phyloP scores from a whole-genome alignment of 1,140 invertebrate genomes.

The Armadillidium nasatum region DNA sequence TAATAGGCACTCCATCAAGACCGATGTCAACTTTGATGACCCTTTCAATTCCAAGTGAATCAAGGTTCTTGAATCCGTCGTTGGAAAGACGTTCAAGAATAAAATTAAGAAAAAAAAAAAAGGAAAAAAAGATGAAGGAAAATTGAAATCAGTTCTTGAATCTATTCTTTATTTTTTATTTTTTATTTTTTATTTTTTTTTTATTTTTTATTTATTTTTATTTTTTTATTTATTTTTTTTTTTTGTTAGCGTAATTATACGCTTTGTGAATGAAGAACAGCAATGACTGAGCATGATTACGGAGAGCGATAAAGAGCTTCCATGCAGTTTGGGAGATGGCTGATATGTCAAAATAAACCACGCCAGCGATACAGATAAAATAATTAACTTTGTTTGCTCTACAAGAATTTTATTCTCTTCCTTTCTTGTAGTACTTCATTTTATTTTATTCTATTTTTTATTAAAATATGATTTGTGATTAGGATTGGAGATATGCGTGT shows the following conservation, averaged over 20 bases:
- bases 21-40: background rate
- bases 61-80: no score
- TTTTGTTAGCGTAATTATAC: background rate
- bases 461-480: no score
- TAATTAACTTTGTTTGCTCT: background rate
- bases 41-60: background rate
- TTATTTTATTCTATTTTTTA: no score
- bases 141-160: no score
- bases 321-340: constrained; percentile 2
- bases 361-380: background rate
- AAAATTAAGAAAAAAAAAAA: no score
- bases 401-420: background rate
- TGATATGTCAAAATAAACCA: background rate
- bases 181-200: no score
- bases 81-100: no score
- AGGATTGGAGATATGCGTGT: no score
- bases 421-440: background rate
- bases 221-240: no score
- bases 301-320: background rate
- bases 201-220: no score
- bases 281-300: background rate
- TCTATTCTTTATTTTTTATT: no score
- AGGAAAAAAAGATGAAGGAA: no score
- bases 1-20: constrained; percentile 2
- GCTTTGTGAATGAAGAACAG: background rate